A percentile compares a stretch with the other conserved stretches of the same genome.
Evolutionary conservation across 2,797 vertebrate species (phyloP).

Genomic region (Thalassophryne amazonica): DNA sequence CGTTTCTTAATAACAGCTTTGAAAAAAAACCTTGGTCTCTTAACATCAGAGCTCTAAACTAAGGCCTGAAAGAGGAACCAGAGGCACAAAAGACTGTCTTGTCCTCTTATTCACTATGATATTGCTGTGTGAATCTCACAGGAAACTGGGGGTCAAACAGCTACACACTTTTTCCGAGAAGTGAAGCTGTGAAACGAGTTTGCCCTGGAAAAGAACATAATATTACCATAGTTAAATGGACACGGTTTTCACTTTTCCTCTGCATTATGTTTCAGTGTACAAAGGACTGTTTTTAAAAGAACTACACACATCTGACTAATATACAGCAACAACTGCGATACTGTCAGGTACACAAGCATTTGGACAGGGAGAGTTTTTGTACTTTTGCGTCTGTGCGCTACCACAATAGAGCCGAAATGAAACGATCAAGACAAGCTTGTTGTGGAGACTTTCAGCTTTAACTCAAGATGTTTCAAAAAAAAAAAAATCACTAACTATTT

Average conservation of each 20-base stretch:
- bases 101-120: slow-evolving; percentile 45
- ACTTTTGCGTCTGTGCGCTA: too few species aligned
- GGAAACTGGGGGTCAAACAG: slow-evolving; percentile 76
- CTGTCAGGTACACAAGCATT: too few species aligned
- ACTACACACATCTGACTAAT: slow-evolving; percentile 15
- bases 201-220: slow-evolving; percentile 28
- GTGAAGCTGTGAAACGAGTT: slow-evolving; percentile 57
- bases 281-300: not conserved
- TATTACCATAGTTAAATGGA: slow-evolving; percentile 25
- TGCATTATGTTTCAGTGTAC: slow-evolving; percentile 12
- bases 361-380: too few species aligned
- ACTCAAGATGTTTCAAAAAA: too few species aligned
- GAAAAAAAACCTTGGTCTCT: slow-evolving; percentile 4
- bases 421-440: too few species aligned
- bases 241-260: not conserved
- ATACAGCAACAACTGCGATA: not conserved
- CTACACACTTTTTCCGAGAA: slow-evolving; percentile 64
- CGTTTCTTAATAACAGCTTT: slow-evolving; percentile 34
- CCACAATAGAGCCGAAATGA: too few species aligned
- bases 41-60: slow-evolving; percentile 22
- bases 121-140: slow-evolving; percentile 69
- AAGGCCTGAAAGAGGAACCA: slow-evolving; percentile 45
- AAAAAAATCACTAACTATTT: too few species aligned
- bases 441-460: too few species aligned
- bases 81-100: slow-evolving; percentile 58